phyloP scores from a whole-genome alignment of 2,888 invertebrate genomes.

The Candidula unifasciata region DNA sequence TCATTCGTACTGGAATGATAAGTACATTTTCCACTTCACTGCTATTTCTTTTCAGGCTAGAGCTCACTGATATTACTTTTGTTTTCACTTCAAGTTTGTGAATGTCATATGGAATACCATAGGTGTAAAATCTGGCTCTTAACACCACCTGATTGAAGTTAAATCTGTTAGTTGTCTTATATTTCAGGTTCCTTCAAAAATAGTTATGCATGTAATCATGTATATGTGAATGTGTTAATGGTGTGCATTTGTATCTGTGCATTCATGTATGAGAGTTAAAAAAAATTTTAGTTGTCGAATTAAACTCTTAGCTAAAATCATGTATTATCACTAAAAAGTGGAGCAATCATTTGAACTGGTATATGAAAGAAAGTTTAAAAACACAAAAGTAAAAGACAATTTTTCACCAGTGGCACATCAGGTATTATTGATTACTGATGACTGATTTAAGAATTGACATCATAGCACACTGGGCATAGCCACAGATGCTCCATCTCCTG shows the following conservation, averaged over 20 bases:
- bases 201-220: not conserved
- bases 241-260: no score
- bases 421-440: no score
- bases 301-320: not conserved
- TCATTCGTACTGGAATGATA: constrained; percentile 54
- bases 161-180: not conserved
- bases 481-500: no score
- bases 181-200: not conserved
- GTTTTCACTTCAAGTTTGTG: constrained; percentile 52
- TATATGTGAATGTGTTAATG: not conserved
- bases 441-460: no score
- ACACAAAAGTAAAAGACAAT: no score
- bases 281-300: no score
- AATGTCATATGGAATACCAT: constrained; percentile 49
- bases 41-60: constrained; percentile 33
- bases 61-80: constrained; percentile 57
- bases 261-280: no score
- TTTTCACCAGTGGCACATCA: no score
- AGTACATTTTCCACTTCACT: constrained; percentile 53
- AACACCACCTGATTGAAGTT: constrained; percentile 37
- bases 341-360: not conserved
- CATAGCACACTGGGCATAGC: no score
- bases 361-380: not conserved
- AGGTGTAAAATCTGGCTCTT: constrained; percentile 52
- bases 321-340: not conserved